Evolutionary conservation across 2,888 invertebrate genomes (phyloP).

Genomic region (Apomyelois bistriatella): DNA sequence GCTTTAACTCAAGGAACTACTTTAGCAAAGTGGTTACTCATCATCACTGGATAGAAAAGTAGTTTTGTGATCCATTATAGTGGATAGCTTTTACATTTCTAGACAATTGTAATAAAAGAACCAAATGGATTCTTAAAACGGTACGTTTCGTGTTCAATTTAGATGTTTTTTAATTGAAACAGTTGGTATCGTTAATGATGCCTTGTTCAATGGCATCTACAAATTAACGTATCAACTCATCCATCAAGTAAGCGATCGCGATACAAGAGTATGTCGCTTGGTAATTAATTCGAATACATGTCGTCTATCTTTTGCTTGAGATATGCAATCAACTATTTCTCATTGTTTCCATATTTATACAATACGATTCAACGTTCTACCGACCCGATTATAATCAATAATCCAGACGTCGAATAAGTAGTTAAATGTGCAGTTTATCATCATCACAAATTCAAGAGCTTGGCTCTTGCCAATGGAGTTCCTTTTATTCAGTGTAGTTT

Average conservation of each 20-base stretch:
- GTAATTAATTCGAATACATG: slow-evolving; percentile 7
- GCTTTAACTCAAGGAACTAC: too few species aligned
- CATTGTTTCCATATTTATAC: not conserved
- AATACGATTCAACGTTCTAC: not conserved
- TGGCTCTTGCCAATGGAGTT: too few species aligned
- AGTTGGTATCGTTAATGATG: not conserved
- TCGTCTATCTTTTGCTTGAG: slow-evolving; percentile 2
- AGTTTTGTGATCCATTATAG: too few species aligned
- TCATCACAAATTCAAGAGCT: too few species aligned
- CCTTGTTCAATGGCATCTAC: not conserved
- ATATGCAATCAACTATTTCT: not conserved
- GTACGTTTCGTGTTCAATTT: not conserved
- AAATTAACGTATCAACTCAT: not conserved
- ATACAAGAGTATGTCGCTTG: not conserved
- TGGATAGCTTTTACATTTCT: too few species aligned
- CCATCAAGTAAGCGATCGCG: not conserved
- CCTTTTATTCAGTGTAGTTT: too few species aligned
- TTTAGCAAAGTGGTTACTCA: too few species aligned
- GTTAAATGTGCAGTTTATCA: too few species aligned
- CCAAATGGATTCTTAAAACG: not conserved
- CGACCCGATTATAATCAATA: not conserved
- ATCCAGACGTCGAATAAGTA: too few species aligned
- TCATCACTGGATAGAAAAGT: too few species aligned
- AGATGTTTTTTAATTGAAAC: slow-evolving; percentile 2
- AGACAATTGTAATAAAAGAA: not conserved